A percentile compares a stretch with the other conserved stretches of the same genome.
Evolutionary conservation across 2,113 vertebrate genomes (phyloP).

Genomic region (Rhipidura dahli): DNA sequence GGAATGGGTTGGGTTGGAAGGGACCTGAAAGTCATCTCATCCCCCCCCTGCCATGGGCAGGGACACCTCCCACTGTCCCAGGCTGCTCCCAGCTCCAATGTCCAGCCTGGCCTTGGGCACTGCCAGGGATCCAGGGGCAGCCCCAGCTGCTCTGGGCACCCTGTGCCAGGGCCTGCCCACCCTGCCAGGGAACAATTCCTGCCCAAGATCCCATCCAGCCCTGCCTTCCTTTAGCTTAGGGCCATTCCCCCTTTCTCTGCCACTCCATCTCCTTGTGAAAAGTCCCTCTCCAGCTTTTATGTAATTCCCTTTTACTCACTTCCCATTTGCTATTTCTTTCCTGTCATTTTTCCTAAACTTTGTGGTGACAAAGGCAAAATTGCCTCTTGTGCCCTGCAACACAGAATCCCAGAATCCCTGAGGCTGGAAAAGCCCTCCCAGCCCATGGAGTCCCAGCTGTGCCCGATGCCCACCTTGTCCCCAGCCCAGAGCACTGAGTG

Average conservation of each 20-base stretch:
- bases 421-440: background rate
- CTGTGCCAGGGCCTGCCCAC: background rate
- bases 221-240: fast-evolving
- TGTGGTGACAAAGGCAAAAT: background rate
- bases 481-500: background rate
- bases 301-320: background rate
- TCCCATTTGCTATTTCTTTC: background rate
- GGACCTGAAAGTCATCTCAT: background rate
- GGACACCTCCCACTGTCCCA: background rate
- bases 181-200: background rate
- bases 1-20: background rate
- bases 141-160: background rate
- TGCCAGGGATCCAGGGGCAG: background rate
- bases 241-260: background rate
- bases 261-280: background rate
- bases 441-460: background rate
- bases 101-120: background rate
- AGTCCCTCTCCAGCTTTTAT: background rate
- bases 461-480: background rate
- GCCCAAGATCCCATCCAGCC: fast-evolving
- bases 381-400: background rate
- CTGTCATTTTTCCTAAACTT: background rate
- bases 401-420: background rate
- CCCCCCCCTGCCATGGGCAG: too few species aligned
- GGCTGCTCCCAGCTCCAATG: background rate